Conservation (phyloP, 2,797 vertebrate genomes). For the Adelosebastes latens region DNA sequence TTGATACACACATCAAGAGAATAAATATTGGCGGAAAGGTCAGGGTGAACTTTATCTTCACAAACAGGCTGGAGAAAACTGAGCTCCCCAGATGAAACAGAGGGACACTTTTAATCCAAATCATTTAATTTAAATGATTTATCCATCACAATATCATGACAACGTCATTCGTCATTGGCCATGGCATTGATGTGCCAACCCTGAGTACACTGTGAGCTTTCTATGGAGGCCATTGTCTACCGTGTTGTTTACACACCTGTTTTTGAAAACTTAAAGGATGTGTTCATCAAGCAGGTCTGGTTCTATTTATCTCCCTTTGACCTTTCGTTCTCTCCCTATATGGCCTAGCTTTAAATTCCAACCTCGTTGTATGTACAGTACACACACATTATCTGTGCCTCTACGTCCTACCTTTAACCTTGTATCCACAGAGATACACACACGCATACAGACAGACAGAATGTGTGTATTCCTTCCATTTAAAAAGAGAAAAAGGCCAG, state of each 20-base stretch:
- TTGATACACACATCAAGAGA: constrained; percentile 80
- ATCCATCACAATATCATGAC: constrained; percentile 39
- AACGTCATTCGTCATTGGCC: constrained; percentile 46
- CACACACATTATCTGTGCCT: constrained; percentile 24
- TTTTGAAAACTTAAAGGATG: constrained; percentile 76
- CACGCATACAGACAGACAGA: not conserved
- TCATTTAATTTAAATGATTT: constrained; percentile 53
- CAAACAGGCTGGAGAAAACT: constrained; percentile 73
- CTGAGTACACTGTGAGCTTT: constrained; percentile 28
- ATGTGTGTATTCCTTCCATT: constrained; percentile 26
- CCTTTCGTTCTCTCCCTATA: constrained; percentile 73
- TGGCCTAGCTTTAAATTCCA: constrained; percentile 30
- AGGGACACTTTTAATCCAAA: constrained; percentile 71
- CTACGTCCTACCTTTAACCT: constrained; percentile 45
- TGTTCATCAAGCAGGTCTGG: constrained; percentile 75
- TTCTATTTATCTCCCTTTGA: constrained; percentile 85
- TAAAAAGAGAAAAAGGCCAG: constrained; percentile 56
- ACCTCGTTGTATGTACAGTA: constrained; percentile 13
- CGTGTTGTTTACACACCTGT: constrained; percentile 62
- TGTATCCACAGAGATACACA: constrained; percentile 44
- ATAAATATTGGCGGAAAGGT: constrained; percentile 82
- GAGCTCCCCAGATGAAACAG: constrained; percentile 76
- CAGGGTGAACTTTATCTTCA: constrained; percentile 84
- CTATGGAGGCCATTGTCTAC: constrained; percentile 56
- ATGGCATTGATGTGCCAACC: constrained; percentile 43